Conservation (phyloP, 2,797 vertebrate genomes). For the Myoxocephalus aenaeus region DNA sequence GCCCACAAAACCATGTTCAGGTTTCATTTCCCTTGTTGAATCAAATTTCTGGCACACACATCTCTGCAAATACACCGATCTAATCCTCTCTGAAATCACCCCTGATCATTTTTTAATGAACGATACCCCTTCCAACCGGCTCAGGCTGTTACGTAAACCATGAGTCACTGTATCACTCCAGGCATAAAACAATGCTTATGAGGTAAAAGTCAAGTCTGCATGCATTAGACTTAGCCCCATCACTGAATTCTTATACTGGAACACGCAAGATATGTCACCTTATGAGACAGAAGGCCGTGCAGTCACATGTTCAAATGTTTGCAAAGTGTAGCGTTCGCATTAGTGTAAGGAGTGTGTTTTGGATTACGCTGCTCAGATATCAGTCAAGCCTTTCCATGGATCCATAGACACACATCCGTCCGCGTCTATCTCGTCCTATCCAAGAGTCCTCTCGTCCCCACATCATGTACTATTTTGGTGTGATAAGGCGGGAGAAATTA, state of each 20-base stretch:
- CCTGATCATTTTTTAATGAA: conserved; percentile 80
- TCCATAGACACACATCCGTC: conserved; percentile 54
- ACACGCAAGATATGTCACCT: conserved; percentile 46
- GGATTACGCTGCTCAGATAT: conserved; percentile 61
- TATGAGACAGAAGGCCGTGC: conserved; percentile 28
- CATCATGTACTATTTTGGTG: conserved; percentile 72
- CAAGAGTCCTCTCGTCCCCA: conserved; percentile 44
- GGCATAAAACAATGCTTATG: conserved; percentile 79
- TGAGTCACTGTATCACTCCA: conserved; percentile 76
- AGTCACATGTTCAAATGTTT: conserved; percentile 48
- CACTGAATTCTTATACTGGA: conserved; percentile 40
- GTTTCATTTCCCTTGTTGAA: conserved; percentile 39
- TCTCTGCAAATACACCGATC: conserved; percentile 42
- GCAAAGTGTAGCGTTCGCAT: conserved; percentile 32
- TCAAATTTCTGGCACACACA: conserved; percentile 34
- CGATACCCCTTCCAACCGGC: conserved; percentile 62
- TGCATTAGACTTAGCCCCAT: conserved; percentile 49
- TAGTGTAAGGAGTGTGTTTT: conserved; percentile 45
- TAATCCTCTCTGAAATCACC: conserved; percentile 60
- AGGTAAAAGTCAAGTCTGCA: conserved; percentile 74
- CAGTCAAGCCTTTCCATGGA: conserved; percentile 52
- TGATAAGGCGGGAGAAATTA: conserved; percentile 73
- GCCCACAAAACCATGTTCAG: conserved; percentile 46
- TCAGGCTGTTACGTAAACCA: conserved; percentile 75
- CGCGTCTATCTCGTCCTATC: conserved; percentile 23